Percentiles rank a stretch among this genome's conserved stretches.
phyloP scores from a whole-genome alignment of 2,113 vertebrate species.

The Centropristis striata region DNA sequence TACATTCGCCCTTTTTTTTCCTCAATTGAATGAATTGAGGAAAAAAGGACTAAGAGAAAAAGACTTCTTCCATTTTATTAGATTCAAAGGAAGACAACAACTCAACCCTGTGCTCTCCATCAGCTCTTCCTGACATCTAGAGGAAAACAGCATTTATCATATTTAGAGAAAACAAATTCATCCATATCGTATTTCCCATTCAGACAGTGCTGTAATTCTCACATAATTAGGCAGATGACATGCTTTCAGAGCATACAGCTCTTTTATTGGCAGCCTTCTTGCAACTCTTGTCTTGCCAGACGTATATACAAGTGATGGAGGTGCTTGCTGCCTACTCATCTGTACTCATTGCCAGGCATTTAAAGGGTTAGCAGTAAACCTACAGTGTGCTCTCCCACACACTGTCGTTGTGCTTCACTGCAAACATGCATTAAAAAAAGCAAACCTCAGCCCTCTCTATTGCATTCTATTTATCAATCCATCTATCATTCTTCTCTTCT shows the following conservation, averaged over 20 bases:
- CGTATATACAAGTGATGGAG: slow-evolving; percentile 41
- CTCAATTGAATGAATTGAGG: too few relatives aligned
- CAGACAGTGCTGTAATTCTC: slow-evolving; percentile 52
- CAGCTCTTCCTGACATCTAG: slow-evolving; percentile 16
- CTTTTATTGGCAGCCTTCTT: slow-evolving; percentile 46
- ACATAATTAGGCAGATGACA: slow-evolving; percentile 63
- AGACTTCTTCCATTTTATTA: neutral
- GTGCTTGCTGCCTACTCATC: slow-evolving; percentile 35
- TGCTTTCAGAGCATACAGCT: slow-evolving; percentile 45
- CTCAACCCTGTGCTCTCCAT: slow-evolving; percentile 7
- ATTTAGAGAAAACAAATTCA: slow-evolving; percentile 43
- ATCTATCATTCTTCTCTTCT: slow-evolving; percentile 4
- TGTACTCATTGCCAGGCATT: slow-evolving; percentile 43
- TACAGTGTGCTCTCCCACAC: slow-evolving; percentile 42
- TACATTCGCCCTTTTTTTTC: too few relatives aligned
- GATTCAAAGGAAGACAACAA: neutral
- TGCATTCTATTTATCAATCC: slow-evolving; percentile 14
- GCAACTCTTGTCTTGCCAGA: slow-evolving; percentile 55
- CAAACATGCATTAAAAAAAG: slow-evolving; percentile 23
- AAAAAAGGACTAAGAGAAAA: too few relatives aligned
- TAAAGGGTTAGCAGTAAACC: slow-evolving; percentile 57
- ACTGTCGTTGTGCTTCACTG: slow-evolving; percentile 5
- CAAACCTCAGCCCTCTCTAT: slow-evolving; percentile 22
- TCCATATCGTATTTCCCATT: slow-evolving; percentile 42
- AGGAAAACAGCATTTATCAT: slow-evolving; percentile 31